These are phyloP conservation scores for Notolabrus celidotus DNA, from an alignment of 2,797 vertebrate genomes.

Conservation along the genomic window DNA sequence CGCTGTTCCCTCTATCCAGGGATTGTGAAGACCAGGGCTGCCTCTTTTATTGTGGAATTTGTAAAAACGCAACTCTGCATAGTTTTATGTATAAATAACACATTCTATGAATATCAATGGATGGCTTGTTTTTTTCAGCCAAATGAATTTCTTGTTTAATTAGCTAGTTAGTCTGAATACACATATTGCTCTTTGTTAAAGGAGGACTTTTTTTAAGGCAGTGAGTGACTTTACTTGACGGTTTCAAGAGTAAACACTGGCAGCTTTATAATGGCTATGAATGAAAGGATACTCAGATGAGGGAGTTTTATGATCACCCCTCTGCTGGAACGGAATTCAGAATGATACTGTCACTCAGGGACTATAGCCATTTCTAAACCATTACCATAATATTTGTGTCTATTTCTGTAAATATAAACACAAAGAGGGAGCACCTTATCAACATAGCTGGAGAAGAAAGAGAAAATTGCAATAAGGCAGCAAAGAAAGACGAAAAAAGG, in stretches of 20 bases:
- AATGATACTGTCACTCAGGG: constrained; percentile 32
- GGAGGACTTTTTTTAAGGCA: constrained; percentile 44
- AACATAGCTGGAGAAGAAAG: background rate
- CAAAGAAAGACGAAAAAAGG: background rate
- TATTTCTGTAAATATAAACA: constrained; percentile 30
- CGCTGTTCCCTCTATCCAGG: constrained; percentile 40
- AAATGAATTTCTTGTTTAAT: constrained; percentile 73
- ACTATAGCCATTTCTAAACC: background rate
- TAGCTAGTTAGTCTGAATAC: constrained; percentile 63
- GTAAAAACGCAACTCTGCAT: constrained; percentile 53
- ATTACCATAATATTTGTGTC: constrained; percentile 22
- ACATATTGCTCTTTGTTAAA: constrained; percentile 60
- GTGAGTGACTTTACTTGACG: constrained; percentile 24
- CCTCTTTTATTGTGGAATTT: constrained; percentile 47
- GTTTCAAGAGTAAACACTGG: constrained; percentile 54
- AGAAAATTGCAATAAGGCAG: background rate
- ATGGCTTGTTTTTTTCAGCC: constrained; percentile 46
- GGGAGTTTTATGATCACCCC: constrained; percentile 34
- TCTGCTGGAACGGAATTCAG: constrained; percentile 37
- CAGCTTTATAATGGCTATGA: constrained; percentile 48
- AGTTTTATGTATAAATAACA: constrained; percentile 69
- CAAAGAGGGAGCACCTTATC: constrained; percentile 1
- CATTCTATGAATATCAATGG: constrained; percentile 63
- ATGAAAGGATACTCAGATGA: constrained; percentile 45
- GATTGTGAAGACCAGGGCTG: constrained; percentile 43